These are phyloP conservation scores for Morphnarchus princeps DNA, from an alignment of 2,113 vertebrate species.

Conservation along the genomic window DNA sequence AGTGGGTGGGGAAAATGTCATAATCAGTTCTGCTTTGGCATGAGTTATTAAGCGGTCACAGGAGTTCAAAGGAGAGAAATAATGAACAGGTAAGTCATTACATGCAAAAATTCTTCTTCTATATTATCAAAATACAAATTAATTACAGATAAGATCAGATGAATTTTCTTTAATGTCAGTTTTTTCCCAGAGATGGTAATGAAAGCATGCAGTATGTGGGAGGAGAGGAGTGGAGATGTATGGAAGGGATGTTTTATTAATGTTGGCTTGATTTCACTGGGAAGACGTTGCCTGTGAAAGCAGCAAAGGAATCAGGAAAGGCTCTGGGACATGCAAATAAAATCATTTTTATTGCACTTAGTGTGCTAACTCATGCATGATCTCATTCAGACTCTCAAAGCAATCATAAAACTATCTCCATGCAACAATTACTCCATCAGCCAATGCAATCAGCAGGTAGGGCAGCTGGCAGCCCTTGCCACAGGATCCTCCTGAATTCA, in stretches of 20 bases:
- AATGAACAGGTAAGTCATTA: slow-evolving; percentile 80
- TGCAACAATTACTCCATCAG: slow-evolving; percentile 55
- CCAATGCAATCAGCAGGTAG: slow-evolving; percentile 55
- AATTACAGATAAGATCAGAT: slow-evolving; percentile 83
- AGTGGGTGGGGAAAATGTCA: slow-evolving; percentile 72
- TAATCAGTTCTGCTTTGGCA: slow-evolving; percentile 60
- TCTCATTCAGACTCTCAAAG: slow-evolving; percentile 65
- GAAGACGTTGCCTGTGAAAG: slow-evolving; percentile 63
- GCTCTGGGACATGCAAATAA: slow-evolving; percentile 71
- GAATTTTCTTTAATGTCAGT: slow-evolving; percentile 75
- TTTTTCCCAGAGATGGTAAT: slow-evolving; percentile 78
- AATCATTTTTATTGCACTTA: slow-evolving; percentile 67
- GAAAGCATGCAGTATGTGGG: slow-evolving; percentile 57
- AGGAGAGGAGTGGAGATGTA: slow-evolving; percentile 55
- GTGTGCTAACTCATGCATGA: slow-evolving; percentile 67
- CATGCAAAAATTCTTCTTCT: slow-evolving; percentile 77
- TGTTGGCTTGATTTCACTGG: slow-evolving; percentile 53
- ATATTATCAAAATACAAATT: slow-evolving; percentile 83
- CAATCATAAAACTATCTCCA: slow-evolving; percentile 68
- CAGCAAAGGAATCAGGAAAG: slow-evolving; percentile 60
- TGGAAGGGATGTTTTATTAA: slow-evolving; percentile 66
- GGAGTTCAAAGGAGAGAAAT: slow-evolving; percentile 78
- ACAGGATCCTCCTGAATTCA: slow-evolving; percentile 38
- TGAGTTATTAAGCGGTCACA: slow-evolving; percentile 78
- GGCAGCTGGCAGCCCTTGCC: slow-evolving; percentile 22